Conservation (phyloP, 2,888 invertebrate genomes). For the Drosophila prostipennis region DNA sequence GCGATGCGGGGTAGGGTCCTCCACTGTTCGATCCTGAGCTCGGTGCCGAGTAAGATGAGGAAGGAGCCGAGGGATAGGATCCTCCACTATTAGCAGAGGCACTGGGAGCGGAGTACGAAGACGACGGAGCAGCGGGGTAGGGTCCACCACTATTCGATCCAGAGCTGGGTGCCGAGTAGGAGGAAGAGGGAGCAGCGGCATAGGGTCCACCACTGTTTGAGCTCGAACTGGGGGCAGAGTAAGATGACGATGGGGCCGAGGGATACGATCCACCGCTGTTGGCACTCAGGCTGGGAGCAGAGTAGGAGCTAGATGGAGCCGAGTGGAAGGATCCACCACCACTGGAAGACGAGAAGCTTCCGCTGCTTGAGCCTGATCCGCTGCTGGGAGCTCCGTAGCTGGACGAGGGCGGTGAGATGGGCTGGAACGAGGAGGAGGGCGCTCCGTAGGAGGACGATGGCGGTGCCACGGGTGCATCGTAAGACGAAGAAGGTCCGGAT, state of each 20-base stretch:
- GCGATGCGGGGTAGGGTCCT: slow-evolving; percentile 54
- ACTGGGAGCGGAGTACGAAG: slow-evolving; percentile 23
- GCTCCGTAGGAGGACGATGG: slow-evolving; percentile 69
- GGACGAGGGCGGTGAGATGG: slow-evolving; percentile 82
- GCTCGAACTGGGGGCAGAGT: slow-evolving; percentile 64
- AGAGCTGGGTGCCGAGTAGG: slow-evolving; percentile 31
- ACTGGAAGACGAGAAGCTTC: slow-evolving; percentile 37
- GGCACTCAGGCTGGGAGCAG: slow-evolving; percentile 80
- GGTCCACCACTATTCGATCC: slow-evolving; percentile 28
- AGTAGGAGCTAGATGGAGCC: slow-evolving; percentile 85
- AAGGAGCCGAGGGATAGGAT: slow-evolving; percentile 27
- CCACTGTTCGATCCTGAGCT: slow-evolving; percentile 12
- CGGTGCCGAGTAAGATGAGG: slow-evolving; percentile 49
- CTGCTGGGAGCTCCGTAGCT: slow-evolving; percentile 84
- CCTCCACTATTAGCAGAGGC: slow-evolving; percentile 22
- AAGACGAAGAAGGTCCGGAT: slow-evolving; percentile 77
- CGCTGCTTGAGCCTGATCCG: slow-evolving; percentile 17
- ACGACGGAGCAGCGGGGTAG: slow-evolving; percentile 21
- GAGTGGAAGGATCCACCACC: slow-evolving; percentile 78
- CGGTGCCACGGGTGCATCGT: slow-evolving; percentile 56
- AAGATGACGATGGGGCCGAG: slow-evolving; percentile 84
- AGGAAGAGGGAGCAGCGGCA: slow-evolving; percentile 46
- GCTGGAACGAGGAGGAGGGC: slow-evolving; percentile 68
- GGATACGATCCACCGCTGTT: slow-evolving; percentile 59
- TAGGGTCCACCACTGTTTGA: slow-evolving; percentile 47